phyloP scores from a whole-genome alignment of 2,797 vertebrate genomes.

The Labeo calbasu region DNA sequence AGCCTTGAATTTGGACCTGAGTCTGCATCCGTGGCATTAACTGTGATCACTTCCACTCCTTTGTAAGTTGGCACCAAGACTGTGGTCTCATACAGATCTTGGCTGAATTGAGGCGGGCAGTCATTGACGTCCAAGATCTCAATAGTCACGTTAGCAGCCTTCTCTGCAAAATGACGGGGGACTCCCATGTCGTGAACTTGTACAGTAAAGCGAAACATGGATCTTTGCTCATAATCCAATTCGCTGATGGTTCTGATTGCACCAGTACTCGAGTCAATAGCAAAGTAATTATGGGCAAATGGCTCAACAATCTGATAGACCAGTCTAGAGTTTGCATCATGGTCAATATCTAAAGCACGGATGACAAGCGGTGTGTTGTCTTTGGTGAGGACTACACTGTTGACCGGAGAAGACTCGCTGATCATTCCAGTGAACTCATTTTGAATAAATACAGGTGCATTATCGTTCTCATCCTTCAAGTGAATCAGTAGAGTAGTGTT shows the following conservation, averaged over 20 bases:
- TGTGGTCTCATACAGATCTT: conserved; percentile 85
- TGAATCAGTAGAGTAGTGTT: conserved; percentile 88
- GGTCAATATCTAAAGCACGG: conserved; percentile 88
- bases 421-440: conserved; percentile 88
- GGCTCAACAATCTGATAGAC: conserved; percentile 96
- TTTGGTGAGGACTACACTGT: conserved; percentile 89
- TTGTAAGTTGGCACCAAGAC: conserved; percentile 90
- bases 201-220: conserved; percentile 90
- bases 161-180: conserved; percentile 89
- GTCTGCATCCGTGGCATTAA: conserved; percentile 92
- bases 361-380: conserved; percentile 90
- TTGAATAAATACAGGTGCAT: conserved; percentile 85
- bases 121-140: conserved; percentile 94
- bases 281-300: conserved; percentile 89
- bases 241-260: conserved; percentile 86
- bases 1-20: conserved; percentile 87
- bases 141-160: conserved; percentile 91
- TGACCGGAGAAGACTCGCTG: conserved; percentile 89
- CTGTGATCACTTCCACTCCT: conserved; percentile 86
- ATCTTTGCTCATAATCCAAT: conserved; percentile 91
- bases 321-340: conserved; percentile 90
- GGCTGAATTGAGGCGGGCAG: conserved; percentile 88
- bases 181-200: conserved; percentile 93
- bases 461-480: conserved; percentile 95
- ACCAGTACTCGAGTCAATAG: conserved; percentile 95